These are phyloP conservation scores for Sinhomidia bicolor DNA, from an alignment of 2,888 invertebrate genomes.

Conservation along the genomic window DNA sequence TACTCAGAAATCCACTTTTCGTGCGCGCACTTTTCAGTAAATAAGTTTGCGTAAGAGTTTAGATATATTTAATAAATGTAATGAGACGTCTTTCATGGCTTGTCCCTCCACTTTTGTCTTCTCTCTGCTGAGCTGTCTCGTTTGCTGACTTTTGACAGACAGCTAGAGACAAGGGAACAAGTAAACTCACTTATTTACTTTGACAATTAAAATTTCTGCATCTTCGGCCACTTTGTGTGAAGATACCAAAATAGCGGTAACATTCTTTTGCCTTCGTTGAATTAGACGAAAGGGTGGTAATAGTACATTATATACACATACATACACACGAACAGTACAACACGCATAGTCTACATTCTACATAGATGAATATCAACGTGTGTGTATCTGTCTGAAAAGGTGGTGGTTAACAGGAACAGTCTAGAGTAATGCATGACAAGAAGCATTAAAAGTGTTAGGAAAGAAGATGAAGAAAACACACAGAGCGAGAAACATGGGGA, in stretches of 20 bases:
- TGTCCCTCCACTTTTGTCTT: slow-evolving; percentile 47
- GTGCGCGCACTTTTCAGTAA: neutral
- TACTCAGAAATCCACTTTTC: neutral
- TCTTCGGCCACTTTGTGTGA: slow-evolving; percentile 52
- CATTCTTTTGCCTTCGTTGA: neutral
- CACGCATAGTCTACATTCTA: neutral
- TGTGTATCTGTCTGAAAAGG: slow-evolving; percentile 36
- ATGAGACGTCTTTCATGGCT: slow-evolving; percentile 52
- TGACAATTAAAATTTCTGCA: slow-evolving; percentile 76
- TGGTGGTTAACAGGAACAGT: slow-evolving; percentile 18
- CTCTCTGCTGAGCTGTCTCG: slow-evolving; percentile 54
- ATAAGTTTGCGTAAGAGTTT: slow-evolving; percentile 7
- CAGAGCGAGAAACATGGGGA: neutral
- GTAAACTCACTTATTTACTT: slow-evolving; percentile 78
- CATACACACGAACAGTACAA: no score
- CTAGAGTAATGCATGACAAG: slow-evolving; percentile 29
- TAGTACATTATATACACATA: neutral
- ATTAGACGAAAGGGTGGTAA: neutral
- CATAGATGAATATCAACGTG: neutral
- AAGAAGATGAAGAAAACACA: neutral
- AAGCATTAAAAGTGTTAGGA: neutral
- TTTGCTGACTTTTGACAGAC: slow-evolving; percentile 71
- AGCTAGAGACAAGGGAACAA: slow-evolving; percentile 75
- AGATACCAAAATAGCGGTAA: slow-evolving; percentile 20
- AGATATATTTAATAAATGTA: slow-evolving; percentile 48